These are phyloP conservation scores for Galbula dea DNA, from an alignment of 2,113 vertebrate species.

Conservation along the genomic window DNA sequence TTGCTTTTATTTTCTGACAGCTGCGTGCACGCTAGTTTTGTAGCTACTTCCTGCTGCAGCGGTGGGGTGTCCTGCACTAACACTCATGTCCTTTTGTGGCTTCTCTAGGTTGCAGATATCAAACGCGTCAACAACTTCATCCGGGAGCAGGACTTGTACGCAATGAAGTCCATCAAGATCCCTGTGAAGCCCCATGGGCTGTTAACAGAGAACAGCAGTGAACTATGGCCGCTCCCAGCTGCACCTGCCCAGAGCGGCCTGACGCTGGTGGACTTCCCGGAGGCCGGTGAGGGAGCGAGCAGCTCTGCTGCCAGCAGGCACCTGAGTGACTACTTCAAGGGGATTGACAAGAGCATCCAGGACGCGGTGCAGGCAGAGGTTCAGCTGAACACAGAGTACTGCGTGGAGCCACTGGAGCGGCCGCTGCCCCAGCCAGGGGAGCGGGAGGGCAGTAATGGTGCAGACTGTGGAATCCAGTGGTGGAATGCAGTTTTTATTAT, in stretches of 20 bases:
- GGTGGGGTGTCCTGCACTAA: neutral
- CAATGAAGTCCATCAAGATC: slow-evolving; percentile 90
- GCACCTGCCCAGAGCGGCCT: neutral
- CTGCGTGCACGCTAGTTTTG: fast-evolving
- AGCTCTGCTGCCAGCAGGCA: neutral
- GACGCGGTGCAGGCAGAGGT: slow-evolving; percentile 70
- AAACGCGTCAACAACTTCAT: slow-evolving; percentile 93
- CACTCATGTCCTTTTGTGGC: neutral
- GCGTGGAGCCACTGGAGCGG: neutral
- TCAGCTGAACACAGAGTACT: slow-evolving; percentile 30
- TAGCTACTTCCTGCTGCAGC: neutral
- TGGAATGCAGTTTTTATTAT: slow-evolving; percentile 93
- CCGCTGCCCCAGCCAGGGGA: neutral
- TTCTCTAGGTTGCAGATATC: slow-evolving; percentile 88
- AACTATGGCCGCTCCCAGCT: slow-evolving; percentile 8
- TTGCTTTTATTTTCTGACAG: neutral
- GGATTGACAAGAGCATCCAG: slow-evolving; percentile 84
- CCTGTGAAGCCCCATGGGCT: slow-evolving; percentile 85
- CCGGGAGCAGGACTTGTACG: slow-evolving; percentile 91
- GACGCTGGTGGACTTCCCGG: neutral
- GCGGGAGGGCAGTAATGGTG: slow-evolving; percentile 54
- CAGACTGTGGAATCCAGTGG: slow-evolving; percentile 92
- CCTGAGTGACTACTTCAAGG: slow-evolving; percentile 81
- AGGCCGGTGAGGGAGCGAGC: neutral
- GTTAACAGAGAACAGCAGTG: slow-evolving; percentile 74